These are phyloP conservation scores for Myripristis jacobus DNA, from an alignment of 2,797 vertebrate genomes.

Conservation along the genomic window DNA sequence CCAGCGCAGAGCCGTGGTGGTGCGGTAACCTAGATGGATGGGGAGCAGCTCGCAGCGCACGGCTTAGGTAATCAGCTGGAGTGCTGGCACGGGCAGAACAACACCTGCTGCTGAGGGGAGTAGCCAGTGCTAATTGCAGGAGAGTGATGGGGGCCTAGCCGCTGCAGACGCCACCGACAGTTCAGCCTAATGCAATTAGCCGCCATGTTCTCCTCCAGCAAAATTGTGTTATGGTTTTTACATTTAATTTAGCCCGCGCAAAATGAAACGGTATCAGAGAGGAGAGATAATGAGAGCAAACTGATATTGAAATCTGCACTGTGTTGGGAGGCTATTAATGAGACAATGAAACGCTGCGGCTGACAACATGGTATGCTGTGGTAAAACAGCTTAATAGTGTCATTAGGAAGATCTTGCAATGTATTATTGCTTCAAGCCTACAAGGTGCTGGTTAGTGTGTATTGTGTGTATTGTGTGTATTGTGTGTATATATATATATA, in stretches of 20 bases:
- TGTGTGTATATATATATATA: no score
- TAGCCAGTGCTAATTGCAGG: slow-evolving; percentile 74
- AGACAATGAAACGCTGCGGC: slow-evolving; percentile 68
- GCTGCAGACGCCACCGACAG: slow-evolving; percentile 68
- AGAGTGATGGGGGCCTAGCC: slow-evolving; percentile 73
- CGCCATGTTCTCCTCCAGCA: slow-evolving; percentile 75
- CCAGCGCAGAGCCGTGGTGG: slow-evolving; percentile 43
- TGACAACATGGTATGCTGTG: slow-evolving; percentile 67
- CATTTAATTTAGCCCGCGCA: slow-evolving; percentile 79
- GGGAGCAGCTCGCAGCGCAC: slow-evolving; percentile 61
- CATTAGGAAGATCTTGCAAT: slow-evolving; percentile 63
- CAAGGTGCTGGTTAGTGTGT: slow-evolving; percentile 44
- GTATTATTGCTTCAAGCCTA: slow-evolving; percentile 50
- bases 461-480: no score
- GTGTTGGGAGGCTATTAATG: slow-evolving; percentile 80
- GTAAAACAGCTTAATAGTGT: slow-evolving; percentile 71
- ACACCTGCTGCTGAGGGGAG: slow-evolving; percentile 81
- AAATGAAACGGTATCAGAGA: slow-evolving; percentile 82
- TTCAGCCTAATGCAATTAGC: slow-evolving; percentile 82
- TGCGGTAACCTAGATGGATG: slow-evolving; percentile 74
- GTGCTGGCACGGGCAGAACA: slow-evolving; percentile 76
- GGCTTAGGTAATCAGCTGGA: slow-evolving; percentile 79
- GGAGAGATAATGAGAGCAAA: slow-evolving; percentile 79
- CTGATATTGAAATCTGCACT: slow-evolving; percentile 73
- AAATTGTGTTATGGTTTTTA: slow-evolving; percentile 81